A percentile compares a stretch with the other conserved stretches of the same genome.
Conservation (phyloP, 2,113 vertebrate genomes). For the Coracopsis vasa region DNA sequence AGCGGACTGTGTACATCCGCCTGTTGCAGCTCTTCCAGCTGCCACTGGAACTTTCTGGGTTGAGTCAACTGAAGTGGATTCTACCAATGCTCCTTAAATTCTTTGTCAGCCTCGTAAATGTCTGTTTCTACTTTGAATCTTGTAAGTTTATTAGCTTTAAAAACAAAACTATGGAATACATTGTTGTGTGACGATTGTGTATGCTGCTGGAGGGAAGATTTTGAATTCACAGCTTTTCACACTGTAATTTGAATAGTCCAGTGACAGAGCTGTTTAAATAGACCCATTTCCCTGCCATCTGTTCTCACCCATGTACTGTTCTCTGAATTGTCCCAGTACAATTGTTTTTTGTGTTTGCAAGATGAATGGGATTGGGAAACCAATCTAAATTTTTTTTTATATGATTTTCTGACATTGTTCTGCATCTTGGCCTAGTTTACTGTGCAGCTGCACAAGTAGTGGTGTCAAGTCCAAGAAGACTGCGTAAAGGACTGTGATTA, state of each 20-base stretch:
- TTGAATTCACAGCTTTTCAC: neutral
- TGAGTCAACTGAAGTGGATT: neutral
- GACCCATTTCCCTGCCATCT: neutral
- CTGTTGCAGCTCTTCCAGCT: neutral
- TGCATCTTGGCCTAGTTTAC: neutral
- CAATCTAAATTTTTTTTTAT: neutral
- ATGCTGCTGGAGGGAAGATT: neutral
- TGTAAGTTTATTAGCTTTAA: neutral
- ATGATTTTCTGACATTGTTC: neutral
- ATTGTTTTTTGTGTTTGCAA: conserved; percentile 9
- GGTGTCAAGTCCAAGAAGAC: neutral
- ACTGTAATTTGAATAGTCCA: neutral
- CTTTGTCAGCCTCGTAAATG: neutral
- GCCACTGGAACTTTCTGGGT: neutral
- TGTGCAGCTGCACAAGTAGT: neutral
- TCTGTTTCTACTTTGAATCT: neutral
- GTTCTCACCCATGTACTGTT: neutral
- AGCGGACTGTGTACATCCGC: accelerated
- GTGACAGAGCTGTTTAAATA: neutral
- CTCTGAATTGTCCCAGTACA: neutral
- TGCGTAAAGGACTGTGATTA: accelerated
- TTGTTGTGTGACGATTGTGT: neutral
- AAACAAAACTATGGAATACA: neutral
- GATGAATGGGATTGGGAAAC: conserved; percentile 17
- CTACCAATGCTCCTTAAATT: neutral